Base-by-base conservation (phyloP, 2,113 vertebrate genomes). In the Thymallus thymallus region DNA sequence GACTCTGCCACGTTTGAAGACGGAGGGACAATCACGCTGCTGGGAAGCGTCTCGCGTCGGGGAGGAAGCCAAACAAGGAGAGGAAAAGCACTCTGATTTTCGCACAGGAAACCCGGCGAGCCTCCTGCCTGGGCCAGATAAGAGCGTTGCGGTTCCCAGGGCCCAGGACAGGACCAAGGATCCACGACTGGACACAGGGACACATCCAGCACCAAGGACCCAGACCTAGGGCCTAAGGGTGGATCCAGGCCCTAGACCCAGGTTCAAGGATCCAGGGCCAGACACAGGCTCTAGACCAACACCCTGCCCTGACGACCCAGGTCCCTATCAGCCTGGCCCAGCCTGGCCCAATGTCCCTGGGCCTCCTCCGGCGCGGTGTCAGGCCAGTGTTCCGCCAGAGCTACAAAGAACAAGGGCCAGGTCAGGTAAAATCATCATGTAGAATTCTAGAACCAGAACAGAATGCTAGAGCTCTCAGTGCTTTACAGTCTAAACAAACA, bases 1-100 rank as follows among this genome's bases (percentile, higher is more conserved):
- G 91, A 95, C 94, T 94, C 94, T 97, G 96, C 96, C 97, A 96
- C 95, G 96, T 98, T 99, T 98, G 98, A 98, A 98, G 97, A 99
- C 96, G 94, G 95, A 97, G 94, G 97, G 97, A 98, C 97, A 99
- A 98, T 95, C 93, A 90, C 85, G 93, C 94, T 97, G 96, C 96
- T 98, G 96, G 97, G 97, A 99, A 98, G 96, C 92, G 93, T 97
- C 96, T 96, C 94, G 92, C 93, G 93, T 94, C 93, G 94, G 84
- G 90, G 95, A 98, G 96, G 98, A 98, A 99, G 94, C 94, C 90
- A 96, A 98, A 99, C 98, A 99, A 99, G 94, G 89, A 98, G 98
- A 99, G 98, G 98, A 99, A 99, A 97, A 94, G 95, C 93, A 89
- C 95, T 96, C 93, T 96, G 96, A 97, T 98, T 98, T 92, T 99